These are phyloP conservation scores for Cistogaster globosa DNA, from an alignment of 2,888 invertebrate species.

Conservation along the genomic window DNA sequence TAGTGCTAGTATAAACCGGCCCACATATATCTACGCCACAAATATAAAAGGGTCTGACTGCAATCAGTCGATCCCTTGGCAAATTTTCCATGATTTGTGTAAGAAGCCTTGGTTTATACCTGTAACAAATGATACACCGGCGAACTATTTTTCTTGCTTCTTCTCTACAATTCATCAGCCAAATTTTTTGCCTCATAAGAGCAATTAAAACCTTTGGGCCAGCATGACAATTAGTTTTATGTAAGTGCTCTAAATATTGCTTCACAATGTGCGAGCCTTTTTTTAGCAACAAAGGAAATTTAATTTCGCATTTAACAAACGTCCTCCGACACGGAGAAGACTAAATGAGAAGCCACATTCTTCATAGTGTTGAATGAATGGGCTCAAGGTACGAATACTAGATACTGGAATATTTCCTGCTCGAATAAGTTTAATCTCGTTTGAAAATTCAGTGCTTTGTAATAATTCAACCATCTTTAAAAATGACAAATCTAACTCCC, in stretches of 20 bases:
- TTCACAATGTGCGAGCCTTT: constrained; percentile 10
- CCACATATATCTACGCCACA: too few relatives aligned
- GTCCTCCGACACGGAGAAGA: constrained; percentile 3
- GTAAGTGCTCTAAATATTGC: constrained; percentile 6
- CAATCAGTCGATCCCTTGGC: background rate
- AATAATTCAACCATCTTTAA: constrained; percentile 1
- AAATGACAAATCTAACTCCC: constrained; percentile 13
- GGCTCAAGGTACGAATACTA: background rate
- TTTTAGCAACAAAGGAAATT: background rate
- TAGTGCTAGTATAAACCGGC: too few relatives aligned
- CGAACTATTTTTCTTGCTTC: constrained; percentile 1
- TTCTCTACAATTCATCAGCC: constrained; percentile 7
- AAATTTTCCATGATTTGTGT: constrained; percentile 11
- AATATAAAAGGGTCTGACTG: too few relatives aligned
- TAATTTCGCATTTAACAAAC: constrained; percentile 13
- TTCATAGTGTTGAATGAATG: constrained; percentile 3
- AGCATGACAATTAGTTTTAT: constrained; percentile 13
- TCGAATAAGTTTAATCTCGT: constrained; percentile 1
- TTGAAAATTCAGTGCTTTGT: background rate
- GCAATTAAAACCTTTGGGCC: constrained; percentile 19
- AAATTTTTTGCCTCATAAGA: constrained; percentile 20
- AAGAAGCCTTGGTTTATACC: background rate
- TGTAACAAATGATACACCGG: background rate
- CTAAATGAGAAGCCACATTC: background rate
- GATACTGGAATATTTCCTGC: background rate